Percentiles rank a stretch among this genome's conserved stretches.
phyloP scores from a whole-genome alignment of 2,113 vertebrate genomes.

The Turnix velox region DNA sequence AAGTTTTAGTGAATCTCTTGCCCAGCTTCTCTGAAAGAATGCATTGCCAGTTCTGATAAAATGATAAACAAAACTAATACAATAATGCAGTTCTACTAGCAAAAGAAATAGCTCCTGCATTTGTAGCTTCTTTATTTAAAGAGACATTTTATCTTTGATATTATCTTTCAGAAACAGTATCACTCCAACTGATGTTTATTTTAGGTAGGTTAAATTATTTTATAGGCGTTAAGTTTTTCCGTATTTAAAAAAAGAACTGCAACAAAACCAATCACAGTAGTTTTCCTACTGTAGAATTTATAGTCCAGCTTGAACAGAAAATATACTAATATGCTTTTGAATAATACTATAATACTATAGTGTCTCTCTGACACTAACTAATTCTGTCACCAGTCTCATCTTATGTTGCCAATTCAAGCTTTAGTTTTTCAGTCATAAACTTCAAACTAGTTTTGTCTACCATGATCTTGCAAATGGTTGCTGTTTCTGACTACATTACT shows the following conservation, averaged over 20 bases:
- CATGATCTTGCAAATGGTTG: neutral
- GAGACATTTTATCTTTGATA: neutral
- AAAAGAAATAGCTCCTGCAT: neutral
- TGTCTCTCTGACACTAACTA: neutral
- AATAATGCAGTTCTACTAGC: neutral
- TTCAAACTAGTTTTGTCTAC: neutral
- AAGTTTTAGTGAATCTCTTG: neutral
- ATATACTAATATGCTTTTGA: neutral
- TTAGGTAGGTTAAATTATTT: neutral
- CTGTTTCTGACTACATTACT: neutral
- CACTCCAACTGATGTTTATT: neutral
- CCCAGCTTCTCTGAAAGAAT: neutral
- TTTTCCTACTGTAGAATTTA: neutral
- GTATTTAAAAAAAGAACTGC: neutral
- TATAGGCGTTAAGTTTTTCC: neutral
- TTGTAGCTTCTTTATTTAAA: neutral
- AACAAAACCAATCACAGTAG: neutral
- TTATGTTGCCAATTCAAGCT: neutral
- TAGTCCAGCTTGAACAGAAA: neutral
- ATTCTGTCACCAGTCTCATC: neutral
- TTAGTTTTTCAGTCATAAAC: neutral
- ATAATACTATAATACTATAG: neutral
- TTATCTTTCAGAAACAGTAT: neutral
- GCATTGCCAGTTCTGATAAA: neutral
- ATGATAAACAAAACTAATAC: neutral